phyloP scores from a whole-genome alignment of 2,888 invertebrate genomes.

The Sycophila texana region DNA sequence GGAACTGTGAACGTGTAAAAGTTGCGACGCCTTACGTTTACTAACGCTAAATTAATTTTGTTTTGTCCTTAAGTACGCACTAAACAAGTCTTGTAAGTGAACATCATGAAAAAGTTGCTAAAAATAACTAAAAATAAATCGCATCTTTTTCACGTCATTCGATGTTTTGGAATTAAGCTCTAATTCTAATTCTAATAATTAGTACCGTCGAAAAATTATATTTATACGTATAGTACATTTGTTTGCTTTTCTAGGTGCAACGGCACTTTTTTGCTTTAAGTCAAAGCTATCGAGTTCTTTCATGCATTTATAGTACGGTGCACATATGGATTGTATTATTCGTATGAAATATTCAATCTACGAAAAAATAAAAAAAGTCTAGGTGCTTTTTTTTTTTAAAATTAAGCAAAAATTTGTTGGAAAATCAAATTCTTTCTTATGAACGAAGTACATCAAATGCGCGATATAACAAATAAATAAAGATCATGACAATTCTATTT shows the following conservation, averaged over 20 bases:
- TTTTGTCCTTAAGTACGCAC: slow-evolving; percentile 47
- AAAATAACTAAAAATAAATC: slow-evolving; percentile 53
- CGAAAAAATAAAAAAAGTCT: slow-evolving; percentile 15
- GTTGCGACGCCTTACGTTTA: slow-evolving; percentile 32
- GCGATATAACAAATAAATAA: slow-evolving; percentile 29
- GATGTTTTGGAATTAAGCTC: slow-evolving; percentile 57
- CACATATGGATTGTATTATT: slow-evolving; percentile 17
- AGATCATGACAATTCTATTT: slow-evolving; percentile 23
- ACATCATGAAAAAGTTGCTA: slow-evolving; percentile 46
- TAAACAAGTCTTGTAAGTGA: slow-evolving; percentile 52
- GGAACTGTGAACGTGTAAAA: background rate
- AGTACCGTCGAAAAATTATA: slow-evolving; percentile 53
- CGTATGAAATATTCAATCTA: slow-evolving; percentile 14
- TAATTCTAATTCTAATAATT: slow-evolving; percentile 49
- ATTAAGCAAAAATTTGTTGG: slow-evolving; percentile 29
- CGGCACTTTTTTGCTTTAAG: slow-evolving; percentile 36
- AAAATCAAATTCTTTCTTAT: slow-evolving; percentile 12
- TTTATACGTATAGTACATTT: slow-evolving; percentile 35
- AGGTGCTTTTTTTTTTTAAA: background rate
- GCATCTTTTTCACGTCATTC: slow-evolving; percentile 49
- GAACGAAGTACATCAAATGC: slow-evolving; percentile 43
- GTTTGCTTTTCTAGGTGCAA: slow-evolving; percentile 14
- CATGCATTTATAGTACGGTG: slow-evolving; percentile 35
- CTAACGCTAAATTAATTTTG: slow-evolving; percentile 37
- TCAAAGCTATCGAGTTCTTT: slow-evolving; percentile 34